Conservation (phyloP, 2,888 invertebrate genomes). For the Toxonevra muliebris region DNA sequence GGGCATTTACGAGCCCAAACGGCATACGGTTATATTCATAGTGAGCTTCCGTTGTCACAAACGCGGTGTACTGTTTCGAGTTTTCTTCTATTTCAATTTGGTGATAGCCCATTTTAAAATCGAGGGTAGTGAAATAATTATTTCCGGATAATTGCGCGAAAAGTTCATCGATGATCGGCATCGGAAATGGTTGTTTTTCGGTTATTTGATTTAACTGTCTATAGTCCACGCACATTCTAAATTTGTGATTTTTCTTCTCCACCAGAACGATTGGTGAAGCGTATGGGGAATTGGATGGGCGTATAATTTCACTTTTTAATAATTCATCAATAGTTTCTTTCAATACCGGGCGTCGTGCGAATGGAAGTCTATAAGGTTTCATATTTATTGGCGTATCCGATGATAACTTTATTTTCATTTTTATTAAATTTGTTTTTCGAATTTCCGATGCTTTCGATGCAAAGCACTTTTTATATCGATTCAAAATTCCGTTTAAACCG, state of each 20-base stretch:
- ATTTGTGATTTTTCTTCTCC: too few species aligned
- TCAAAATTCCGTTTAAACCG: constrained; percentile 2
- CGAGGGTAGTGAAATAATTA: background rate
- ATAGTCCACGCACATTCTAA: constrained; percentile 22
- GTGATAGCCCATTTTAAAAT: constrained; percentile 8
- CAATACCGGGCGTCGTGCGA: constrained; percentile 15
- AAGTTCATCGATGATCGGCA: too few species aligned
- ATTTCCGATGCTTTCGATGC: too few species aligned
- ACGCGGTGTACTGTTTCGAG: background rate
- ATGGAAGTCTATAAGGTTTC: constrained; percentile 28
- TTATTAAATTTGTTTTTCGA: too few species aligned
- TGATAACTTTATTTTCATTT: too few species aligned
- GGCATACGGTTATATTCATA: constrained; percentile 34
- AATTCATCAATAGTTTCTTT: constrained; percentile 20
- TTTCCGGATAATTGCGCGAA: background rate
- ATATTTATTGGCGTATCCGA: too few species aligned
- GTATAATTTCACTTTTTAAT: constrained; percentile 21
- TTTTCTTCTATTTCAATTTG: constrained; percentile 9
- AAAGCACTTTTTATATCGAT: too few species aligned
- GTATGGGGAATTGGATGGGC: too few species aligned
- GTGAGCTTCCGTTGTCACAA: background rate
- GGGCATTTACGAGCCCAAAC: constrained; percentile 31
- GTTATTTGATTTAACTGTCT: too few species aligned
- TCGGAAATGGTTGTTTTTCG: too few species aligned
- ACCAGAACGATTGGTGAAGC: too few species aligned